Conservation (phyloP, 2,888 invertebrate species). For the Iselma pallidipennis region DNA sequence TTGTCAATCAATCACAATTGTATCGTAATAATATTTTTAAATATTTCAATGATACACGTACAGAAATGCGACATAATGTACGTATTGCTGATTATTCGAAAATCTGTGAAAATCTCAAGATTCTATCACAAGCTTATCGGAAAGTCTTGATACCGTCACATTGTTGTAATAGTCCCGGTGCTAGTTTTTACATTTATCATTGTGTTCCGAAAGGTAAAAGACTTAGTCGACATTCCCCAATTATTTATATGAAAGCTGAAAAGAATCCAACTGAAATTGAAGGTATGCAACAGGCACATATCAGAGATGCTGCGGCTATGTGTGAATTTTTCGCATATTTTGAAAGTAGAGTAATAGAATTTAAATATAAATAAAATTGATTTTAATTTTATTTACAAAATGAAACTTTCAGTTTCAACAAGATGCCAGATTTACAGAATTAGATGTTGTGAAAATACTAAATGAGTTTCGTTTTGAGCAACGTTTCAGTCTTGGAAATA, state of each 20-base stretch:
- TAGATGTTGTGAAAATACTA: slow-evolving; percentile 70
- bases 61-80: neutral
- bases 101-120: slow-evolving; percentile 72
- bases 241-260: slow-evolving; percentile 82
- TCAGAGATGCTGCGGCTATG: slow-evolving; percentile 87
- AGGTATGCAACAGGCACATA: slow-evolving; percentile 84
- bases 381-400: neutral
- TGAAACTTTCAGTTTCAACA: slow-evolving; percentile 40
- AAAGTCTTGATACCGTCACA: slow-evolving; percentile 70
- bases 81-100: slow-evolving; percentile 62
- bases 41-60: slow-evolving; percentile 47
- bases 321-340: slow-evolving; percentile 82
- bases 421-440: slow-evolving; percentile 62
- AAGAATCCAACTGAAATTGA: slow-evolving; percentile 80
- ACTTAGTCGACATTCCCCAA: slow-evolving; percentile 73
- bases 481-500: slow-evolving; percentile 71
- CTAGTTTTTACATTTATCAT: slow-evolving; percentile 70
- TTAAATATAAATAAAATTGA: neutral
- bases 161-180: slow-evolving; percentile 72
- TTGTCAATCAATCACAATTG: slow-evolving; percentile 70
- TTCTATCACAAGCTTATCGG: slow-evolving; percentile 65
- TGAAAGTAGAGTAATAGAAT: slow-evolving; percentile 64
- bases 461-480: slow-evolving; percentile 75
- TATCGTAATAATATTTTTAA: slow-evolving; percentile 48
- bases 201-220: slow-evolving; percentile 64